phyloP scores from a whole-genome alignment of 2,797 vertebrate species.

The Babyrousa celebensis region DNA sequence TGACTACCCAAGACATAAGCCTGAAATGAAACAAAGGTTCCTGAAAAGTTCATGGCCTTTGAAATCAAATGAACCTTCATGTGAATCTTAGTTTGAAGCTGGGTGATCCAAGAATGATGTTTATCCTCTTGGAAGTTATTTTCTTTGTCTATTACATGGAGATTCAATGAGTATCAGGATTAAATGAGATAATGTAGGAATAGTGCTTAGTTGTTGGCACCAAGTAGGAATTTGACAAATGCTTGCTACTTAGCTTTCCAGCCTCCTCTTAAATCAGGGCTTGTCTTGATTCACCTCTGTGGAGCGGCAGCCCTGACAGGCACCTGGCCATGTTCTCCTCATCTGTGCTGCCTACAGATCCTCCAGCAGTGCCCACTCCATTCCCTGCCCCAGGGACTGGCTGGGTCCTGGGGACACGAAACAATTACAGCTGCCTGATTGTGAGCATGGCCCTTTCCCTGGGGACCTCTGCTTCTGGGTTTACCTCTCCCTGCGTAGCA shows the following conservation, averaged over 20 bases:
- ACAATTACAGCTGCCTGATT: not conserved
- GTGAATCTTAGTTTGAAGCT: not conserved
- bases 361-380: not conserved
- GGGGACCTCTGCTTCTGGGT: not conserved
- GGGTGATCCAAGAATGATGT: not conserved
- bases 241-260: not conserved
- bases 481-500: not conserved
- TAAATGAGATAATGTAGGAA: not conserved
- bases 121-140: not conserved
- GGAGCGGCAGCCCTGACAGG: not conserved
- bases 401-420: not conserved
- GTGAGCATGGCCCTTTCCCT: not conserved
- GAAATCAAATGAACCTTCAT: constrained; percentile 24
- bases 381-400: not conserved
- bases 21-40: not conserved
- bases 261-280: not conserved
- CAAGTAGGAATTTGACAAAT: not conserved
- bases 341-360: not conserved
- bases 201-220: not conserved
- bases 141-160: not conserved
- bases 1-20: not conserved
- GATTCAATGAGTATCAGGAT: not conserved
- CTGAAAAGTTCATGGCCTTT: constrained; percentile 6
- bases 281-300: not conserved
- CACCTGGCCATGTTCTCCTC: not conserved